phyloP scores from a whole-genome alignment of 1,140 invertebrate species.

The Alviniconcha marisindica region DNA sequence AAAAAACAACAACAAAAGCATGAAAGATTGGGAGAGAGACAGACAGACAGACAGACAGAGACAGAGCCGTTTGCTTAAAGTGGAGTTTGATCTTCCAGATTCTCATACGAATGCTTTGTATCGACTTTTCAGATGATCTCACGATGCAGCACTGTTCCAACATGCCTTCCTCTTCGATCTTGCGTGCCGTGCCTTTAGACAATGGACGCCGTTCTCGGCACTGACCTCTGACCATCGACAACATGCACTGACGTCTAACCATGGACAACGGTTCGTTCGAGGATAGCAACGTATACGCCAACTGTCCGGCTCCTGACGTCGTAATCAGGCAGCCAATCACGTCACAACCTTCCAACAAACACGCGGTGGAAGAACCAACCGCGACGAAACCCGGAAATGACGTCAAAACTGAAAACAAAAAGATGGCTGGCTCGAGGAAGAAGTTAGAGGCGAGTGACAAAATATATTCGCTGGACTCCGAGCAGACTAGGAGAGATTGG shows the following conservation, averaged over 20 bases:
- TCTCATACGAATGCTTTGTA: too few species aligned
- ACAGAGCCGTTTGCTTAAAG: too few species aligned
- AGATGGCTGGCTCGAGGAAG: background rate
- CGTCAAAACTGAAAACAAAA: background rate
- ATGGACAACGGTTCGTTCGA: background rate
- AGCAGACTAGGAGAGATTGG: conserved; percentile 19
- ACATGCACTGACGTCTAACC: background rate
- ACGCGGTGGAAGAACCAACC: background rate
- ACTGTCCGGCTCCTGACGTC: background rate
- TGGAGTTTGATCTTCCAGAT: too few species aligned
- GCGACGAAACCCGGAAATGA: background rate
- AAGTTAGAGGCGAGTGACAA: background rate
- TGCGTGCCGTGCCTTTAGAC: too few species aligned
- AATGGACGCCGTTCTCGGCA: background rate
- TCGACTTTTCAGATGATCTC: too few species aligned
- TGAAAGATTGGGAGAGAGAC: too few species aligned
- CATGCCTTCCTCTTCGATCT: too few species aligned
- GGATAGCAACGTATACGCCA: background rate
- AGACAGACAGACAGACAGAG: too few species aligned
- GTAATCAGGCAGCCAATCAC: conserved; percentile 10
- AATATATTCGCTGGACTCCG: background rate
- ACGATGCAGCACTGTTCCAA: too few species aligned
- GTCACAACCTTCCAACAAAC: conserved; percentile 8
- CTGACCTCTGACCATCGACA: background rate
- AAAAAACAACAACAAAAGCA: too few species aligned